Evolutionary conservation across 2,888 invertebrate genomes (phyloP).

Genomic region (Hypena proboscidalis): DNA sequence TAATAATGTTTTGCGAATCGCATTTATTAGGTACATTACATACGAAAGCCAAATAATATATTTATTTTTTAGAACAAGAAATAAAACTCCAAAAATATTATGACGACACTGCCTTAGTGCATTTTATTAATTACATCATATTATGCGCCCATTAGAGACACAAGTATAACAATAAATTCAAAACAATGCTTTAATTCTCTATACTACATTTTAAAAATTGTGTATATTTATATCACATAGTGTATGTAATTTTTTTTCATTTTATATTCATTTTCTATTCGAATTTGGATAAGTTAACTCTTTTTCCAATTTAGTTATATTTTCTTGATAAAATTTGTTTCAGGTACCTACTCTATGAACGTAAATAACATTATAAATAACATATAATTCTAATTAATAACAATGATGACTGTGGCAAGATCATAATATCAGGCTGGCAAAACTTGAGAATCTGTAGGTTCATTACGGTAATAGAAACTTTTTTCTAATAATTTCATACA

Average conservation of each 20-base stretch:
- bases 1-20: too few species aligned
- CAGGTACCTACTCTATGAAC: constrained; percentile 36
- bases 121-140: constrained; percentile 71
- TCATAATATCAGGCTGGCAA: too few species aligned
- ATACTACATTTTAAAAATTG: constrained; percentile 78
- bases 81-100: constrained; percentile 64
- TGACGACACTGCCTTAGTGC: constrained; percentile 76
- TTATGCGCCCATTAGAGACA: constrained; percentile 58
- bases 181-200: constrained; percentile 65
- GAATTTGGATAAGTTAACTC: constrained; percentile 34
- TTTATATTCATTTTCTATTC: constrained; percentile 45
- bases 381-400: constrained; percentile 1
- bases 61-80: constrained; percentile 25
- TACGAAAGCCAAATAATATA: not conserved
- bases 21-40: too few species aligned
- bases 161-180: constrained; percentile 71
- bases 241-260: constrained; percentile 56
- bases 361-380: constrained; percentile 7
- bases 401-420: constrained; percentile 5
- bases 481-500: too few species aligned
- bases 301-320: constrained; percentile 24
- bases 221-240: constrained; percentile 82
- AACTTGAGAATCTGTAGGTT: too few species aligned
- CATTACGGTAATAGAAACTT: too few species aligned
- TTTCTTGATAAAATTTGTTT: constrained; percentile 27